phyloP scores from a whole-genome alignment of 1,140 invertebrate species.

The Idris sp. region DNA sequence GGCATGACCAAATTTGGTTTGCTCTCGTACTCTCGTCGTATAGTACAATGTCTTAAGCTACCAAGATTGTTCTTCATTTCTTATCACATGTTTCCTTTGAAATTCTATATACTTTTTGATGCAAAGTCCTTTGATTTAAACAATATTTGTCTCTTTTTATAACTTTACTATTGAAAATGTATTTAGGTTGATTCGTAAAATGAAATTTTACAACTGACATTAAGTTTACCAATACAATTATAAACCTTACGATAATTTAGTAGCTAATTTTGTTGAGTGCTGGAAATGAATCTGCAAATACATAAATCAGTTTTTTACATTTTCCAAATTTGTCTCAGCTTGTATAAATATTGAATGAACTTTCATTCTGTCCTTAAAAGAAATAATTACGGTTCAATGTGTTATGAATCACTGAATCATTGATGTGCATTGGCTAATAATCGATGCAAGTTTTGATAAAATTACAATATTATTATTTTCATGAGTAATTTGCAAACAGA shows the following conservation, averaged over 20 bases:
- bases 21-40: slow-evolving; percentile 65
- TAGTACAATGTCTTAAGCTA: too few species aligned
- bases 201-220: slow-evolving; percentile 28
- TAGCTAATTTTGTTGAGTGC: not conserved
- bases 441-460: slow-evolving; percentile 12
- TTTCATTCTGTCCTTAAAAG: too few species aligned
- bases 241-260: not conserved
- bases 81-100: too few species aligned
- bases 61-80: too few species aligned
- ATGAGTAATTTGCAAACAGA: slow-evolving; percentile 38
- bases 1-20: slow-evolving; percentile 73
- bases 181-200: slow-evolving; percentile 14
- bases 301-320: too few species aligned
- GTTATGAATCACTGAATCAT: slow-evolving; percentile 37
- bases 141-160: too few species aligned
- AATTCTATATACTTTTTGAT: too few species aligned
- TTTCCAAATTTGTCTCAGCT: too few species aligned
- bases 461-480: slow-evolving; percentile 52
- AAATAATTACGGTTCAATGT: slow-evolving; percentile 13
- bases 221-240: slow-evolving; percentile 29
- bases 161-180: too few species aligned
- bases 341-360: too few species aligned
- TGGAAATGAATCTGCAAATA: too few species aligned
- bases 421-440: slow-evolving; percentile 37
- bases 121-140: too few species aligned